phyloP scores from a whole-genome alignment of 2,113 vertebrate genomes.

The Cyanoliseus patagonus region DNA sequence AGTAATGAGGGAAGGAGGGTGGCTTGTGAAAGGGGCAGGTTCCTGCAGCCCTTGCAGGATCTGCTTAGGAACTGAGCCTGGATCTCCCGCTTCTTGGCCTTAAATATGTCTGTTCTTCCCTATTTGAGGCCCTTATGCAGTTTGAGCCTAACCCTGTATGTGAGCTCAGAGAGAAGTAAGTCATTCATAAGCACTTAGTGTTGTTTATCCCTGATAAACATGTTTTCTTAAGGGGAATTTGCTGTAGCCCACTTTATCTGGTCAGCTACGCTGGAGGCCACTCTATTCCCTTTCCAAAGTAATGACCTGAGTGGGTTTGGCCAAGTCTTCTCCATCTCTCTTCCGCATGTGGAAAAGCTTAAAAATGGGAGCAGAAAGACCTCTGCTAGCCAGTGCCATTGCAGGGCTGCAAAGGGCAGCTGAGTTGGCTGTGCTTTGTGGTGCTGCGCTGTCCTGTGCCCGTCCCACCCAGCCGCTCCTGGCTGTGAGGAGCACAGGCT shows the following conservation, averaged over 20 bases:
- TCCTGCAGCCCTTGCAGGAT: background rate
- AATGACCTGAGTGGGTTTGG: background rate
- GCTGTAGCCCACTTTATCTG: background rate
- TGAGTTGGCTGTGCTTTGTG: fast-evolving
- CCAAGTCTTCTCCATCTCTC: background rate
- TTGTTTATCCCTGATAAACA: background rate
- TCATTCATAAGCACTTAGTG: background rate
- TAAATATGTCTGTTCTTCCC: background rate
- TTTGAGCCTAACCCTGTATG: background rate
- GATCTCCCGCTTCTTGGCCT: background rate
- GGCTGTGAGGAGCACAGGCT: background rate
- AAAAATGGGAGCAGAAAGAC: background rate
- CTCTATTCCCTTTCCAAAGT: background rate
- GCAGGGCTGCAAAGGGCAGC: background rate
- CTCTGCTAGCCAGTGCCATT: fast-evolving
- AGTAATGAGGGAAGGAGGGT: background rate
- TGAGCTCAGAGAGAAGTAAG: background rate
- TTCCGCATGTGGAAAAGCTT: background rate
- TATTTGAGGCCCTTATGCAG: background rate
- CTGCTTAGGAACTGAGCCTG: background rate
- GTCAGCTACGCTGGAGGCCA: background rate
- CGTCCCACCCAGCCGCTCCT: background rate
- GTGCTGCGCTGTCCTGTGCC: background rate
- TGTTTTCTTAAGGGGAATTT: background rate
- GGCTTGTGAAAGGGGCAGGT: background rate